phyloP scores from a whole-genome alignment of 2,888 invertebrate species.

The Sympetrum striolatum region DNA sequence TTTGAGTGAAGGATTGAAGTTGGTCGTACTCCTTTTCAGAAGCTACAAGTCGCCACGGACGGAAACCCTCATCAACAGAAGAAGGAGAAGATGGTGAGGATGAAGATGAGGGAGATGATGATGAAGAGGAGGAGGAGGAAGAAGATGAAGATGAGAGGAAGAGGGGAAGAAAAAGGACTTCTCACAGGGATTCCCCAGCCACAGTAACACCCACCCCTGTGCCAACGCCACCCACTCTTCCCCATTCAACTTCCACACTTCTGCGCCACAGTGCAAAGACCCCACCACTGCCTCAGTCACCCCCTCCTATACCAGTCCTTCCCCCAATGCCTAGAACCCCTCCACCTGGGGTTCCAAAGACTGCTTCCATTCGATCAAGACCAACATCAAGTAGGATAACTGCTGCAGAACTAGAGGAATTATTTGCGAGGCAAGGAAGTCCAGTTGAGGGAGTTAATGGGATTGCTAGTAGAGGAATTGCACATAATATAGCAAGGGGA shows the following conservation, averaged over 20 bases:
- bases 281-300: background rate
- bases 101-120: background rate
- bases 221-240: background rate
- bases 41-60: constrained; percentile 24
- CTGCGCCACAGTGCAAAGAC: background rate
- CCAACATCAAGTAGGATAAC: constrained; percentile 89
- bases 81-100: constrained; percentile 19
- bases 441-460: constrained; percentile 49
- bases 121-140: constrained; percentile 11
- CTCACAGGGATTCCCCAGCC: background rate
- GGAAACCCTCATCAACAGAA: constrained; percentile 12
- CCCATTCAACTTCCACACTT: background rate
- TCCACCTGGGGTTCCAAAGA: constrained; percentile 69
- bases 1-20: no score
- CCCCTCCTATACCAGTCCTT: constrained; percentile 10
- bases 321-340: constrained; percentile 48
- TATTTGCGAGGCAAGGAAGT: constrained; percentile 76
- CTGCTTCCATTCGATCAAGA: constrained; percentile 89
- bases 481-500: constrained; percentile 30
- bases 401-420: constrained; percentile 88
- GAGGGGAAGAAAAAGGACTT: background rate
- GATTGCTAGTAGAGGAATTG: background rate
- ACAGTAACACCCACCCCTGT: background rate
- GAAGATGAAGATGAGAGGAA: background rate
- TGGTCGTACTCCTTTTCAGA: background rate